phyloP scores from a whole-genome alignment of 2,113 vertebrate species.

The Boulengeromyrus knoepffleri region DNA sequence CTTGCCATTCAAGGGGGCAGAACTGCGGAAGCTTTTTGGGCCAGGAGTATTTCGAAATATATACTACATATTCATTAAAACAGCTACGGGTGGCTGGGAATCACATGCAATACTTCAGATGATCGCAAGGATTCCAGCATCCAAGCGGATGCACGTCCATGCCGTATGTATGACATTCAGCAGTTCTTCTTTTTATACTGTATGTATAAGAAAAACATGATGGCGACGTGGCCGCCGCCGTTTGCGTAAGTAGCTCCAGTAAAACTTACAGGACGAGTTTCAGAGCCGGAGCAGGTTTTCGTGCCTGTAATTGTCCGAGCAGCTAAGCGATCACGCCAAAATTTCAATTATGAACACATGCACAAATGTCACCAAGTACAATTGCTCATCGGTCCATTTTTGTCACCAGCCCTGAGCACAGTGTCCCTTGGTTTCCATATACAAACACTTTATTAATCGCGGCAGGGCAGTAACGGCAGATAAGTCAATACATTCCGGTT shows the following conservation, averaged over 20 bases:
- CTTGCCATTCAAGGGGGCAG: background rate
- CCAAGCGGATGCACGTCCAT: background rate
- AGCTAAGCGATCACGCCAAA: background rate
- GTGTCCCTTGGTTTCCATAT: background rate
- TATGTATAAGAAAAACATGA: background rate
- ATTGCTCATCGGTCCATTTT: background rate
- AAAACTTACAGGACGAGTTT: constrained; percentile 17
- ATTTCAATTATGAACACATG: background rate
- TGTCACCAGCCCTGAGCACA: background rate
- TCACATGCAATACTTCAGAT: background rate
- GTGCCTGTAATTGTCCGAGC: background rate
- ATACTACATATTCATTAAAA: background rate
- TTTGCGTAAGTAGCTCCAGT: background rate
- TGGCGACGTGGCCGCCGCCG: background rate
- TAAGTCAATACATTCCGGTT: background rate
- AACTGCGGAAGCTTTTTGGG: background rate
- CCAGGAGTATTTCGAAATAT: background rate
- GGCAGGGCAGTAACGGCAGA: background rate
- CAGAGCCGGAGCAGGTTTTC: background rate
- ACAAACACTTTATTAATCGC: background rate
- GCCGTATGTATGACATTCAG: background rate
- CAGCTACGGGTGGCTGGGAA: background rate
- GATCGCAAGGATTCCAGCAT: background rate
- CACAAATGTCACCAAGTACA: background rate
- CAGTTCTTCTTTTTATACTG: background rate